phyloP scores from a whole-genome alignment of 1,140 invertebrate species.

The Bacillus rossius region DNA sequence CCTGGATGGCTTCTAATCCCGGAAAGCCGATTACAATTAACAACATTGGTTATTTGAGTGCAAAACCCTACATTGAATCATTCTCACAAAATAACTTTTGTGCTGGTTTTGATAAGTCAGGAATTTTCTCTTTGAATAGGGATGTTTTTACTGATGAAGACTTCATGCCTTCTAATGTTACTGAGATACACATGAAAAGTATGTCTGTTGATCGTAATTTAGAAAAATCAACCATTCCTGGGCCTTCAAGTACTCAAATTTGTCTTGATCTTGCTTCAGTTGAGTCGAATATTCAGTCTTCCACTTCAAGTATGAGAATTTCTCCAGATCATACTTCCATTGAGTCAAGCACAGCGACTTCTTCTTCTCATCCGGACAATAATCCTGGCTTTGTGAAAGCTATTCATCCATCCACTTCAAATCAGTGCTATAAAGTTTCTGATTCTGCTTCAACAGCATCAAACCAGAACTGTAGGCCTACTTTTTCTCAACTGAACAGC shows the following conservation, averaged over 20 bases:
- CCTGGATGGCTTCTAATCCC: constrained; percentile 29
- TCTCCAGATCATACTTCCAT: background rate
- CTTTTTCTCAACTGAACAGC: background rate
- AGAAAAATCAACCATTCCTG: background rate
- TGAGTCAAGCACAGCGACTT: background rate
- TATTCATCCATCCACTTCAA: too few species aligned
- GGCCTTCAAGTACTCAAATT: background rate
- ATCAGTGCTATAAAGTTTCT: background rate
- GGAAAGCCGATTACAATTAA: constrained; percentile 32
- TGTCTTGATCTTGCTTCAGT: background rate
- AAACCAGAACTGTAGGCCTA: background rate
- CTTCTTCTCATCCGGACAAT: background rate
- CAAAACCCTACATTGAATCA: constrained; percentile 23
- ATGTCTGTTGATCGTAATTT: background rate
- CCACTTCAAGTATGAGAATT: background rate
- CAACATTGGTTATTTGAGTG: constrained; percentile 28
- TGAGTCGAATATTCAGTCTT: background rate
- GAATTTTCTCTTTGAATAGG: constrained; percentile 28
- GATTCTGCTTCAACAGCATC: background rate
- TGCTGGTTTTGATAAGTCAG: constrained; percentile 25
- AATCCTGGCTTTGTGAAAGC: background rate
- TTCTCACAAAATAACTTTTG: constrained; percentile 33
- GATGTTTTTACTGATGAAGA: constrained; percentile 32
- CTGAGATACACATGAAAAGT: constrained; percentile 26
- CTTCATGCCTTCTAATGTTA: constrained; percentile 34